Base-by-base conservation (phyloP, 2,888 invertebrate genomes). In the Ornithoptera priamus region DNA sequence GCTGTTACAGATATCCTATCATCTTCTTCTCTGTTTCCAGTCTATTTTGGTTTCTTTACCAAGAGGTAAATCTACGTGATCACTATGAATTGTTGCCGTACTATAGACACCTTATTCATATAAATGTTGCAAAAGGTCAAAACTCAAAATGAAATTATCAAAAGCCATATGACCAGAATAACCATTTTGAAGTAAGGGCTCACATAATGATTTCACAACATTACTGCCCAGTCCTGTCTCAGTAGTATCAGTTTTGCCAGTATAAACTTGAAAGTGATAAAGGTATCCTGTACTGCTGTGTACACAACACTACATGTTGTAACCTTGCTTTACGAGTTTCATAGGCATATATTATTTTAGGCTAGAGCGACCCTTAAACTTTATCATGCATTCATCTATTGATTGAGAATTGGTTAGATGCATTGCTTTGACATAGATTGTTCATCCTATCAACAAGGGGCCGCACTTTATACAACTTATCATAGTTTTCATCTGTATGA, bases 321-420 rank as follows among this genome's bases (percentile, higher is more conserved):
- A 75, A 36, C 73, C 75, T 22, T 72, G 61, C 70, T 74, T 74
- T 62, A 73, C 68, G 22, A 73, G 71, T 61, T 75, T 73, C 24
- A 63, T 61, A 15, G 73, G 72, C 75, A 74, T 76, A 58, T 75
- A 76, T 59, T 75, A 73, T 62, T 75, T 75, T 65, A 76, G 50
- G 18, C 69, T 68, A 56, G 70, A 72, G 22, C 75, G 67, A 20
- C 77, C 77, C 72, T 80, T 78, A 70, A 78, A 78, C 62, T 75
- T 71, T 56, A 79, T 73, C 74, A 75, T 74, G 61, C 68, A 71
- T 62, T 75, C 73, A 62, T 75, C 73, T 53, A 75, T 70, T 8
- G 63, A 62, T 56, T 73, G 72, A 12, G 71, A 71, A 53, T 66
- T 66, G 22, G 73, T 63, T 53, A 59, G 56, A 39, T 63, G 71